Percentiles rank a stretch among this genome's conserved stretches.
These are phyloP conservation scores for Varanus salvator DNA, from an alignment of 2,113 vertebrate genomes.

Conservation along the genomic window DNA sequence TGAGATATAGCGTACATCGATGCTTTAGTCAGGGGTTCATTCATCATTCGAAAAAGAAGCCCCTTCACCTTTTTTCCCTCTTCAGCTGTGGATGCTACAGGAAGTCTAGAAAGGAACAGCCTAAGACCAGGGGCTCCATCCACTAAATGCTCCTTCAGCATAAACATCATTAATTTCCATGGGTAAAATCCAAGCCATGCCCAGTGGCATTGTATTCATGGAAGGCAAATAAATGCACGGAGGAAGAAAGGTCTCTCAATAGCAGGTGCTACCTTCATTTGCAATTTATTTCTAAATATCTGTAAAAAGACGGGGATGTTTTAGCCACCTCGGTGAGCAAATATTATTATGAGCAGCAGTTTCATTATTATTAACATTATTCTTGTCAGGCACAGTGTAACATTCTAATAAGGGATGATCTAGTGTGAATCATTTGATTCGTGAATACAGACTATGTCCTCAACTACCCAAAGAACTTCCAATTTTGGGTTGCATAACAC, in stretches of 20 bases:
- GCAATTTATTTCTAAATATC: too few species aligned
- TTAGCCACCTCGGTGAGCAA: too few species aligned
- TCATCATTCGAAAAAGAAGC: conserved; percentile 55
- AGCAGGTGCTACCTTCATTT: neutral
- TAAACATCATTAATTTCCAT: neutral
- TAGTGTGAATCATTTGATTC: too few species aligned
- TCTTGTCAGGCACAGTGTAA: too few species aligned
- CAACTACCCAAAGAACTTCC: too few species aligned
- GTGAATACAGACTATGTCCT: too few species aligned
- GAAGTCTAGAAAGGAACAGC: neutral
- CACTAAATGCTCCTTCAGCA: neutral
- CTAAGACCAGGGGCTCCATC: neutral
- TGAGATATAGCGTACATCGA: conserved; percentile 61
- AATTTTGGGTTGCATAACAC: too few species aligned
- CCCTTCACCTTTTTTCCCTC: neutral
- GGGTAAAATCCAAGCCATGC: neutral
- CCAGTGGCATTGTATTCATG: neutral
- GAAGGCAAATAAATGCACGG: neutral
- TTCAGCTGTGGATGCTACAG: neutral
- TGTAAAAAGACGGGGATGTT: too few species aligned
- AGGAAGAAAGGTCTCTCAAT: neutral
- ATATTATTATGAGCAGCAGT: too few species aligned
- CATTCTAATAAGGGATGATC: too few species aligned
- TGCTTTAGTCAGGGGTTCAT: conserved; percentile 62
- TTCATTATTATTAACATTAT: too few species aligned